phyloP scores from a whole-genome alignment of 2,888 invertebrate genomes.

The Hyposoter didymator region DNA sequence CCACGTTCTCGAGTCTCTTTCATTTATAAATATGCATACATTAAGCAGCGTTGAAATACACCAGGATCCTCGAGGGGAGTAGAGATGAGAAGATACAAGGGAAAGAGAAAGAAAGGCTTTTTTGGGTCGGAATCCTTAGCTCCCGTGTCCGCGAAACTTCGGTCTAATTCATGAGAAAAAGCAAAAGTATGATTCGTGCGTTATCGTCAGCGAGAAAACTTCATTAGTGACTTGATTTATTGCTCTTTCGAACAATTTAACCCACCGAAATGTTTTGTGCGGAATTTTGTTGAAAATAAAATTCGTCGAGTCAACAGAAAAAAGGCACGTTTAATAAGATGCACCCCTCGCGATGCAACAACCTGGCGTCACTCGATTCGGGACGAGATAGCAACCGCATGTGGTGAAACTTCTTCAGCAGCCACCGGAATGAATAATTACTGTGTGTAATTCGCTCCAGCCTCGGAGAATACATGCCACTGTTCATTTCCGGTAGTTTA shows the following conservation, averaged over 20 bases:
- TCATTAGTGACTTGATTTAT: slow-evolving; percentile 2
- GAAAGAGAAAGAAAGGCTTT: slow-evolving; percentile 15
- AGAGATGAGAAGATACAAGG: slow-evolving; percentile 4
- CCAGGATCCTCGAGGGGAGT: neutral
- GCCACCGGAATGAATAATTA: slow-evolving; percentile 79
- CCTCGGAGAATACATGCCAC: slow-evolving; percentile 38
- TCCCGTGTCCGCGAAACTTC: slow-evolving; percentile 30
- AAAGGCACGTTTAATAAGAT: slow-evolving; percentile 77
- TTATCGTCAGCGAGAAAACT: slow-evolving; percentile 5
- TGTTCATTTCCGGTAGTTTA: neutral
- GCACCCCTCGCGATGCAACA: slow-evolving; percentile 74
- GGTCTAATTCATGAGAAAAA: neutral
- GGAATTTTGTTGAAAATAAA: slow-evolving; percentile 12
- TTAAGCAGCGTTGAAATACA: neutral
- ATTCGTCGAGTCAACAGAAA: slow-evolving; percentile 14
- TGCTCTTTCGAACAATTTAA: slow-evolving; percentile 44
- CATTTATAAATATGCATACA: neutral
- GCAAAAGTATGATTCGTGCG: slow-evolving; percentile 48
- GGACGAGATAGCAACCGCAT: slow-evolving; percentile 71
- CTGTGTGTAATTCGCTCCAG: slow-evolving; percentile 60
- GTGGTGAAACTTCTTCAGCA: slow-evolving; percentile 63
- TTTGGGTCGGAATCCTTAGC: slow-evolving; percentile 23
- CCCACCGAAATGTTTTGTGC: neutral
- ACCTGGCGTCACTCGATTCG: slow-evolving; percentile 56
- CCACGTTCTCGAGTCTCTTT: neutral